A percentile compares a stretch with the other conserved stretches of the same genome.
Evolutionary conservation across 2,113 vertebrate genomes (phyloP).

Genomic region (Addax nasomaculatus): DNA sequence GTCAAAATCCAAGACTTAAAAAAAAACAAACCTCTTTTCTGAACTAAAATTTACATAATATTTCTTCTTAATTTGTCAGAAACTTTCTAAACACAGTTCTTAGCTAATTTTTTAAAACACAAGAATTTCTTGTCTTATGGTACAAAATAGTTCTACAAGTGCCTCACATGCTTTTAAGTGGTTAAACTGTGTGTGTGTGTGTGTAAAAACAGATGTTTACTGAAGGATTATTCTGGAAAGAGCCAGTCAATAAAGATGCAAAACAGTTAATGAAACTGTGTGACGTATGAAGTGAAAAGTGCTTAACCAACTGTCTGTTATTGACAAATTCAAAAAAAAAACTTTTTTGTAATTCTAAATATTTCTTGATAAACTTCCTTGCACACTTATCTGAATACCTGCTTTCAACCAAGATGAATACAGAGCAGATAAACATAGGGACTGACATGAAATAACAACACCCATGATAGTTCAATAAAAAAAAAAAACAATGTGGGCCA

Average conservation of each 20-base stretch:
- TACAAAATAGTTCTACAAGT: not conserved
- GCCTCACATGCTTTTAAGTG: not conserved
- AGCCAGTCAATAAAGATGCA: not conserved
- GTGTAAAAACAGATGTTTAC: not conserved
- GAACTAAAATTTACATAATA: not conserved
- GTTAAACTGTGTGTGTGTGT: not conserved
- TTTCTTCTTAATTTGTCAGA: conserved; percentile 2
- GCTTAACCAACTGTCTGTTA: not conserved
- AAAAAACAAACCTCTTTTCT: not conserved
- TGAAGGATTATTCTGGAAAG: not conserved
- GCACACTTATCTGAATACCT: not conserved
- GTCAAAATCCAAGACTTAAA: not conserved
- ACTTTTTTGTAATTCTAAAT: not conserved
- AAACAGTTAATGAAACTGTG: not conserved
- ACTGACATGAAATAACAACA: not conserved
- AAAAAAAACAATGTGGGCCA: not conserved
- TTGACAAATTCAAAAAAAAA: not conserved
- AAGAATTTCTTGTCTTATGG: not conserved
- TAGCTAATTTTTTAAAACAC: not conserved
- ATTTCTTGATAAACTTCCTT: not conserved
- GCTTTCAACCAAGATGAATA: conserved; percentile 12
- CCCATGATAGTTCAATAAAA: not conserved
- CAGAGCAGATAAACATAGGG: not conserved
- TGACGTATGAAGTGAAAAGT: not conserved
- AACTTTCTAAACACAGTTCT: not conserved